Evolutionary conservation across 2,888 invertebrate species (phyloP), one percentile per base, ranked within the genome.

Genomic region (Ferrisia virgata): DNA sequence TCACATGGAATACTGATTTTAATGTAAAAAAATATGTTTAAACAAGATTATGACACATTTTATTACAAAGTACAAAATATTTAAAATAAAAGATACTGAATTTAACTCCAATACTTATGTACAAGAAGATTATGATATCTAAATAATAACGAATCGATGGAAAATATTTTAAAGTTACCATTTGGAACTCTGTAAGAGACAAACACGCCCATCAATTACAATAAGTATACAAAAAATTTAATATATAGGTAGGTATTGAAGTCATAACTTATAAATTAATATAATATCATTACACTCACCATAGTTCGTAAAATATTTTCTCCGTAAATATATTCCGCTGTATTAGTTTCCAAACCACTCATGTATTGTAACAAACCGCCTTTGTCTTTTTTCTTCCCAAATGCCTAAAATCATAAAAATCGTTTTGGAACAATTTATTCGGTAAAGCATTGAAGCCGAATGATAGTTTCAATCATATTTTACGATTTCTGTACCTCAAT

Each of bases 261-360:
- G n/a, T n/a, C n/a, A n/a, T n/a, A n/a, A n/a, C n/a, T n/a, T n/a
- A n/a, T 40, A 40, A 11, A n/a, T 47, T 53, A 22, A 53, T 36
- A 36, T 2, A 40, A 11, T n/a, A 53, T 22, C 6, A 53, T 53
- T n/a, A n/a, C 8, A 53, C 9, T 18, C 25, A 82, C 82, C 83
- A 83, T 83, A 25, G 72, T 76, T 47, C 72, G 25, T 43, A 83
- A 83, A 40, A 92, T 92, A 87, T 92, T 93, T 87, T 94, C 94
- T 53, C 94, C 93, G 85, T 93, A 91, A 86, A 93, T 92, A 86
- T 92, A 93, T 87, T 94, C 93, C 86, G 94, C 93, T 0, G 93
- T 92, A 86, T 93, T 91, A 0, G 92, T 91, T 81, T 90, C 90
- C 1, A 93, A 88, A 3, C 91, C 90, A 87, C 91, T 91, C 87